These are phyloP conservation scores for Coleophora flavipennella DNA, from an alignment of 2,888 invertebrate species.

Conservation along the genomic window DNA sequence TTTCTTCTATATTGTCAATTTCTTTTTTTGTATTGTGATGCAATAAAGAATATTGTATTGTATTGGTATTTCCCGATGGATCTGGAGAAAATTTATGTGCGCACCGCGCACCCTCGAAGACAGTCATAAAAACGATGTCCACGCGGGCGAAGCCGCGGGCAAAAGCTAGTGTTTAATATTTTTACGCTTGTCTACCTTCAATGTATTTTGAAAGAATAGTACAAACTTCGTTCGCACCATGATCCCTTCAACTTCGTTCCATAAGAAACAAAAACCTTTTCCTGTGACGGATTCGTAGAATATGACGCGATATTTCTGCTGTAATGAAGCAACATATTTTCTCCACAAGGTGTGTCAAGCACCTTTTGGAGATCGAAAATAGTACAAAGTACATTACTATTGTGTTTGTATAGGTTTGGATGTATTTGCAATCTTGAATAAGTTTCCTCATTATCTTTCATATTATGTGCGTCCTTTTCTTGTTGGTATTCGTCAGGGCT, in stretches of 20 bases:
- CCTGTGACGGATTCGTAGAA: constrained; percentile 17
- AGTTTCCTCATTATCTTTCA: constrained; percentile 15
- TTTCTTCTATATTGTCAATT: too few species aligned
- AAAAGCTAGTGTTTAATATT: constrained; percentile 11
- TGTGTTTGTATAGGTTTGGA: constrained; percentile 11
- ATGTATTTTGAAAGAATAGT: constrained; percentile 13
- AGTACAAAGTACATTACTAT: constrained; percentile 10
- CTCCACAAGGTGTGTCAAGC: constrained; percentile 15
- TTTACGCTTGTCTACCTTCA: constrained; percentile 11
- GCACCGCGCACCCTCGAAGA: too few species aligned
- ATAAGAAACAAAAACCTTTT: constrained; percentile 14
- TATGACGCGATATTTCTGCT: constrained; percentile 14
- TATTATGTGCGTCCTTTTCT: constrained; percentile 9
- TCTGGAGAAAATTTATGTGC: too few species aligned
- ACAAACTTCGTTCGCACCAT: constrained; percentile 17
- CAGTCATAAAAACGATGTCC: too few species aligned
- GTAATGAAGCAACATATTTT: constrained; percentile 18
- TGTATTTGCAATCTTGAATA: constrained; percentile 12
- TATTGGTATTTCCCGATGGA: too few species aligned
- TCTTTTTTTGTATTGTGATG: too few species aligned
- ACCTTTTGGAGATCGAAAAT: constrained; percentile 14
- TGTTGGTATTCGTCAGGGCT: constrained; percentile 2
- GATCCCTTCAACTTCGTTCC: constrained; percentile 17
- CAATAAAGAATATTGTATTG: too few species aligned
- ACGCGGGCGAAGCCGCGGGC: too few species aligned